phyloP scores from a whole-genome alignment of 2,797 vertebrate species.

The Muscicapa striata region DNA sequence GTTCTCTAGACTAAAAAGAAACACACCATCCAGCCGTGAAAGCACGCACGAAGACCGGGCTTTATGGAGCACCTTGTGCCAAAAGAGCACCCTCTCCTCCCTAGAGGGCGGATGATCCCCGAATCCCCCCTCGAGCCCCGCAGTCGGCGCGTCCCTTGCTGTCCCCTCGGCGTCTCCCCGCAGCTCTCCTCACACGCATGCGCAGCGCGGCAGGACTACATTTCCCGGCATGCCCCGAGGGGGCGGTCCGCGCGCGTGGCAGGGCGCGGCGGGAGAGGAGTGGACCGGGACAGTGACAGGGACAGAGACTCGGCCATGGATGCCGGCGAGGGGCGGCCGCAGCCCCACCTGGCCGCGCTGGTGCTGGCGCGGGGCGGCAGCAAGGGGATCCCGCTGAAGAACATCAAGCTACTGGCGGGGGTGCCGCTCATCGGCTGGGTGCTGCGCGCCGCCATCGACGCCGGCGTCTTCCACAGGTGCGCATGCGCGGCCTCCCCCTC shows the following conservation, averaged over 20 bases:
- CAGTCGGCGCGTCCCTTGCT: too few species aligned
- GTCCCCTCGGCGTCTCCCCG: fast-evolving
- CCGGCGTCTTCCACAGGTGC: conserved; percentile 86
- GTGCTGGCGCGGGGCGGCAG: conserved; percentile 91
- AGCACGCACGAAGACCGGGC: not conserved
- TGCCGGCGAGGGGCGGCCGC: not conserved
- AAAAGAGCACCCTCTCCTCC: not conserved
- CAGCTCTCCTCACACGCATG: not conserved
- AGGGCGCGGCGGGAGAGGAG: not conserved
- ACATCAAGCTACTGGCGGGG: conserved; percentile 89
- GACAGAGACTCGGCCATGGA: not conserved
- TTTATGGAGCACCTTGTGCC: not conserved
- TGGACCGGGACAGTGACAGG: not conserved
- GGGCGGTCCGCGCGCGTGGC: not conserved
- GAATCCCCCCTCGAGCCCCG: fast-evolving
- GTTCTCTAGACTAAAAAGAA: not conserved
- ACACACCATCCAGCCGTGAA: not conserved
- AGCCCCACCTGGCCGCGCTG: conserved; percentile 81
- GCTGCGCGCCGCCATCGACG: conserved; percentile 84
- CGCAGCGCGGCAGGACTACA: not conserved
- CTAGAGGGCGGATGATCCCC: too few species aligned
- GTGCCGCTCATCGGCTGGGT: conserved; percentile 93
- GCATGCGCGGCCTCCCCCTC: not conserved
- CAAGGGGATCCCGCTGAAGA: conserved; percentile 93
- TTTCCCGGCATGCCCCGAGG: not conserved